Percentiles rank a stretch among this genome's conserved stretches.
These are phyloP conservation scores for Axinella damicornis DNA, from an alignment of 37 sponge, comb jelly and placozoan genomes.

Conservation along the genomic window DNA sequence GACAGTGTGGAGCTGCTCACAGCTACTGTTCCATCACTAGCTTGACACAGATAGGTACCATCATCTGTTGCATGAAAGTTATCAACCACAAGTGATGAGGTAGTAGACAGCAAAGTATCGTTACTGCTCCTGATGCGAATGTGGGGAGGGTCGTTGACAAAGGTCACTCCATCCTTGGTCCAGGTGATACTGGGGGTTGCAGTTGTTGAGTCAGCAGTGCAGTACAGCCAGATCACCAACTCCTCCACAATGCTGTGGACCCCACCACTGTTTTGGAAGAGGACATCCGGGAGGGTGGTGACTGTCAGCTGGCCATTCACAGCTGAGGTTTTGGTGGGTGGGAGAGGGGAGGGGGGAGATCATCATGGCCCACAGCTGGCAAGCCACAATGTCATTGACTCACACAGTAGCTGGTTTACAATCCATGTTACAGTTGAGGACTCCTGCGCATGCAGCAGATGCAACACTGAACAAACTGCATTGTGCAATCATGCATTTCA, in stretches of 20 bases:
- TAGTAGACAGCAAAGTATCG: not conserved
- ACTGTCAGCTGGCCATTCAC: constrained; percentile 12
- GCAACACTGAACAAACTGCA: no score
- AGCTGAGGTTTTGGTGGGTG: no score
- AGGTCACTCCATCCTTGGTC: constrained; percentile 22
- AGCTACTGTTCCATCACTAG: not conserved
- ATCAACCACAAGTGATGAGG: constrained; percentile 29
- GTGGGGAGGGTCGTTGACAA: constrained; percentile 36
- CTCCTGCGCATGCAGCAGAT: no score
- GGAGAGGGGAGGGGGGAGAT: no score
- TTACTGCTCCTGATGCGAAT: constrained; percentile 23
- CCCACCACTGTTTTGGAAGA: not conserved
- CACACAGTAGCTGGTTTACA: no score
- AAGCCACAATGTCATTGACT: no score
- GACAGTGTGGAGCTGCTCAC: constrained; percentile 4
- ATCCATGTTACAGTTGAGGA: no score
- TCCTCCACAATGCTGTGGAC: constrained; percentile 20
- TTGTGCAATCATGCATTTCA: no score
- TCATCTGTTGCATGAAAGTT: constrained; percentile 14
- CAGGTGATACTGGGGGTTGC: constrained; percentile 30
- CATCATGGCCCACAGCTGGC: no score
- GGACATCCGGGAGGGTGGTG: constrained; percentile 16
- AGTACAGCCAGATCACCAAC: constrained; percentile 38
- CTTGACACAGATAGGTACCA: constrained; percentile 43
- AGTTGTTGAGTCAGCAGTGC: constrained; percentile 13